Evolutionary conservation across 2,888 invertebrate species (phyloP), one percentile per base, ranked within the genome.

Genomic region (Lypha dubia): DNA sequence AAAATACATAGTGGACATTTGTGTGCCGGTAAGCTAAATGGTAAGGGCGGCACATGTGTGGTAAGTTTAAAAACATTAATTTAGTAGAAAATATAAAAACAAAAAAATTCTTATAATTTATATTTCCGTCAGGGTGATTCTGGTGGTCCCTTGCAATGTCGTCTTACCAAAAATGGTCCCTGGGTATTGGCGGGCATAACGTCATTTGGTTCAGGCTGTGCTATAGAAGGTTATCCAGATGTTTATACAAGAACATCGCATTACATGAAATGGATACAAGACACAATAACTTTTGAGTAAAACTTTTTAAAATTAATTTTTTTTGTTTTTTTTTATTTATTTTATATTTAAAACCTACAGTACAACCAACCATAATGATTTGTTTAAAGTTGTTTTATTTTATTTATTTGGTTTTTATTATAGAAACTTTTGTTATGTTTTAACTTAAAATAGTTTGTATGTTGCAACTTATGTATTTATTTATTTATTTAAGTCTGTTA

Each of bases 131-230:
- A 97, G 97, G 97, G 98, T 4, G 97, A 98, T 92, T 97, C 97
- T 3, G 98, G 97, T 0, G 98, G 98, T 0, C 98, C 98, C 0
- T 93, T 98, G 13, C 97, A 98, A 90, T 98, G 98, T 88, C 95
- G 96, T 8, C 93, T 94, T 56, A 92, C 93, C 1, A 90, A 94
- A 1, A 96, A 97, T 74, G 97, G 97, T 0, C 95, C 96, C 62
- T 98, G 98, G 98, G 96, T 96, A 89, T 93, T 98, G 41, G 96
- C 96, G 0, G 98, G 98, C 0, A 95, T 98, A 46, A 98, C 97
- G 0, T 97, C 97, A 0, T 98, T 98, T 89, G 98, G 98, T 0
- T 97, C 97, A 0, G 98, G 98, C 53, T 98, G 98, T 91, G 97
- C 97, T 0, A 94, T 96, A 83, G 95, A 96, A 22, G 97, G 97